These are phyloP conservation scores for Anableps anableps DNA, from an alignment of 2,797 vertebrate genomes.

Conservation along the genomic window DNA sequence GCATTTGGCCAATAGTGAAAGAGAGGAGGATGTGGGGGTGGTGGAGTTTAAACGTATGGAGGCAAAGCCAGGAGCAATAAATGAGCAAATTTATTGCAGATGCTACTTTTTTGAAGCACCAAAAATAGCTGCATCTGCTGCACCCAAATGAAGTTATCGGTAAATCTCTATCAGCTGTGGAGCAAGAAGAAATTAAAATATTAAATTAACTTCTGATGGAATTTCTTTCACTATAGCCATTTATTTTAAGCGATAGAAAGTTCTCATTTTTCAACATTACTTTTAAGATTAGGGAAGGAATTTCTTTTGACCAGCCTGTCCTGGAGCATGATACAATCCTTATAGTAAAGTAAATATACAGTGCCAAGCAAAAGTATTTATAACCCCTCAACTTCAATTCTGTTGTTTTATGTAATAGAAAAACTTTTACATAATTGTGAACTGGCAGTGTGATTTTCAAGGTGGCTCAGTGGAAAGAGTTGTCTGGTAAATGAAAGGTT, in stretches of 20 bases:
- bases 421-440: not conserved
- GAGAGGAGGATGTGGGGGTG: conserved; percentile 29
- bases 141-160: conserved; percentile 49
- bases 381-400: not conserved
- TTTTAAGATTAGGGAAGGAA: not conserved
- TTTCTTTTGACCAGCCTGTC: not conserved
- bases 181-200: not conserved
- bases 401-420: not conserved
- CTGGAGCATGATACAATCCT: not conserved
- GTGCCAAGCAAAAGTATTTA: not conserved
- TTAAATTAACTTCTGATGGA: not conserved
- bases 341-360: not conserved
- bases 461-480: not conserved
- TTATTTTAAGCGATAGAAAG: not conserved
- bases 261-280: not conserved
- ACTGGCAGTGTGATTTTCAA: not conserved
- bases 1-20: conserved; percentile 59
- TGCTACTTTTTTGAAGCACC: conserved; percentile 21
- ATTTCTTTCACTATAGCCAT: not conserved
- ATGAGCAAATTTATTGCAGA: conserved; percentile 38
- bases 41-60: conserved; percentile 36
- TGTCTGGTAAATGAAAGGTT: not conserved
- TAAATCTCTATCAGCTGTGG: not conserved
- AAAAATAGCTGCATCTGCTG: conserved; percentile 42
- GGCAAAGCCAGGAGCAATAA: conserved; percentile 46